Percentiles rank a stretch among this genome's conserved stretches.
phyloP scores from a whole-genome alignment of 2,888 invertebrate species.

The Drosophila testacea region DNA sequence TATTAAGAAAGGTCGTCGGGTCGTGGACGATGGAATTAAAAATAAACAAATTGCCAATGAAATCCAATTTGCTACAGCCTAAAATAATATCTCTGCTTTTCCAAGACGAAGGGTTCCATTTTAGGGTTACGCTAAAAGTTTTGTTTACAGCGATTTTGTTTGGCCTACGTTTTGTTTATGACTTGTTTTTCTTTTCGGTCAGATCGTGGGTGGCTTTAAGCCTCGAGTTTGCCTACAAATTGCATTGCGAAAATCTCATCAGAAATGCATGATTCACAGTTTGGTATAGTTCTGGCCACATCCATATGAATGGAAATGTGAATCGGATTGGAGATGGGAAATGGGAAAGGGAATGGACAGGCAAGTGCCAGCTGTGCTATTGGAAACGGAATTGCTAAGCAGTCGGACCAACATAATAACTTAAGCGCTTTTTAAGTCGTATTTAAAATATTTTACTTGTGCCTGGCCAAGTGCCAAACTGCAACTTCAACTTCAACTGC shows the following conservation, averaged over 20 bases:
- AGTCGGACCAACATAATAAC: constrained; percentile 56
- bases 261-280: constrained; percentile 47
- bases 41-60: constrained; percentile 71
- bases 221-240: constrained; percentile 28
- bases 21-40: constrained; percentile 51
- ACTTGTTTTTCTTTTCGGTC: constrained; percentile 7
- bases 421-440: constrained; percentile 71
- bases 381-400: constrained; percentile 63
- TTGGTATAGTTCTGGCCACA: neutral
- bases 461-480: constrained; percentile 24
- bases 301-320: neutral
- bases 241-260: constrained; percentile 49
- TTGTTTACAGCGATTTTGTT: constrained; percentile 37
- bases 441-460: constrained; percentile 52
- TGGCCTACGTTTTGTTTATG: constrained; percentile 29
- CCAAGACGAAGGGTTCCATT: constrained; percentile 11
- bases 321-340: neutral
- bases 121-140: constrained; percentile 32
- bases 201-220: constrained; percentile 21
- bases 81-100: constrained; percentile 63
- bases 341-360: neutral
- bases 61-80: constrained; percentile 64
- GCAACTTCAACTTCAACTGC: constrained; percentile 5
- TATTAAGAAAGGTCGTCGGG: constrained; percentile 47
- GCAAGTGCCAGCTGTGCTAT: constrained; percentile 31